phyloP scores from a whole-genome alignment of 1,140 invertebrate genomes.

The Alviniconcha marisindica region DNA sequence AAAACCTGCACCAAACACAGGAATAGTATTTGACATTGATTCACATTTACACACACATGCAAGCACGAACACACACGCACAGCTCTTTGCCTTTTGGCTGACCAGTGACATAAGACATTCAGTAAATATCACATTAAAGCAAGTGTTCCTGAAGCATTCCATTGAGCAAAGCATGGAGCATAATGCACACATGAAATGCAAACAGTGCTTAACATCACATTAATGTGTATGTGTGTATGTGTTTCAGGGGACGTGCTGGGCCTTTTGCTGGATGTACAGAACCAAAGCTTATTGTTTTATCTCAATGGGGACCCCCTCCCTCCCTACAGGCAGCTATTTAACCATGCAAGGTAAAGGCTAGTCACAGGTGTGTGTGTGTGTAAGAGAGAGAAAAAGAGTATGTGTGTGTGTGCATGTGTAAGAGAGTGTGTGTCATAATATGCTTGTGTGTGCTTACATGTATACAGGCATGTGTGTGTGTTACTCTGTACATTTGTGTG shows the following conservation, averaged over 20 bases:
- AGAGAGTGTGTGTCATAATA: neutral
- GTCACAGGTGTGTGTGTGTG: neutral
- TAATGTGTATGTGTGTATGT: neutral
- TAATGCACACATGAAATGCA: no score
- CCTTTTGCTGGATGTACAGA: slow-evolving; percentile 86
- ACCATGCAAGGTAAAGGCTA: slow-evolving; percentile 82
- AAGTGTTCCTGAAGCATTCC: no score
- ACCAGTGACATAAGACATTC: no score
- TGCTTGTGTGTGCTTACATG: neutral
- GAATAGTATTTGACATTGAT: no score
- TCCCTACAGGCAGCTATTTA: slow-evolving; percentile 85
- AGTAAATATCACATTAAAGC: no score
- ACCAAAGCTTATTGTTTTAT: slow-evolving; percentile 86
- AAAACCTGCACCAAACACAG: no score
- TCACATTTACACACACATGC: no score
- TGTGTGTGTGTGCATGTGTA: slow-evolving; percentile 26
- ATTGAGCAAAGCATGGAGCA: no score
- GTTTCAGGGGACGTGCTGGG: slow-evolving; percentile 87
- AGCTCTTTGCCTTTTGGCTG: no score
- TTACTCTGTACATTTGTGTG: neutral
- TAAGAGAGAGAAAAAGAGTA: neutral
- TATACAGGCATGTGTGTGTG: neutral
- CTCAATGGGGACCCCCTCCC: slow-evolving; percentile 87
- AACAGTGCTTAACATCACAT: no score
- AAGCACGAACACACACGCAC: no score